Evolutionary conservation across 2,113 vertebrate species (phyloP).

Genomic region (Limanda limanda): DNA sequence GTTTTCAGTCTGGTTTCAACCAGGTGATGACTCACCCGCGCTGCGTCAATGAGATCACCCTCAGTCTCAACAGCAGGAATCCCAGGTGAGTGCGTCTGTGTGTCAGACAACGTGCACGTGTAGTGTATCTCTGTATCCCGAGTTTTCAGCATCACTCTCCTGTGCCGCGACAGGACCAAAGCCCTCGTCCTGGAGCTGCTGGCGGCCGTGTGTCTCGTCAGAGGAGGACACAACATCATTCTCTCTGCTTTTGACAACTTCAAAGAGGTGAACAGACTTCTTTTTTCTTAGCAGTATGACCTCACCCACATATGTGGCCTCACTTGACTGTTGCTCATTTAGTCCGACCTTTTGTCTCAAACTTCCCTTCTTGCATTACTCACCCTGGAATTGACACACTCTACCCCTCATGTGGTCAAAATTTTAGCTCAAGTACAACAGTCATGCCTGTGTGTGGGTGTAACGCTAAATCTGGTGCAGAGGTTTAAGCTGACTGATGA

Average conservation of each 20-base stretch:
- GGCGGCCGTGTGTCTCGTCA: conserved; percentile 93
- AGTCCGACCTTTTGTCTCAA: neutral
- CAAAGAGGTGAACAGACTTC: conserved; percentile 85
- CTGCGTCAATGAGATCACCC: conserved; percentile 96
- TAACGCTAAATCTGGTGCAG: neutral
- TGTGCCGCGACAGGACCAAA: conserved; percentile 87
- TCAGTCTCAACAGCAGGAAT: conserved; percentile 95
- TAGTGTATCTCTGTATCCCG: neutral
- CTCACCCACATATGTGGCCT: neutral
- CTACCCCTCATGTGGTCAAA: conserved; percentile 3
- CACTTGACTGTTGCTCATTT: neutral
- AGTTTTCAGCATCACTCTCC: neutral
- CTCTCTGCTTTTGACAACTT: conserved; percentile 94
- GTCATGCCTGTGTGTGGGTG: neutral
- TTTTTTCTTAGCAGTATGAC: neutral
- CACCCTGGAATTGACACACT: conserved; percentile 29
- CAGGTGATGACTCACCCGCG: conserved; percentile 94
- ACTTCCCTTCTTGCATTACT: conserved; percentile 47
- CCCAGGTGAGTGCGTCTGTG: conserved; percentile 84
- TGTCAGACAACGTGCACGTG: neutral
- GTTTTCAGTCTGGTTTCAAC: conserved; percentile 92
- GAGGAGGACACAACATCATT: conserved; percentile 96
- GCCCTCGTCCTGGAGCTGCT: conserved; percentile 94
- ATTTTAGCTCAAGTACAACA: conserved; percentile 29
- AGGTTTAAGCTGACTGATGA: neutral